phyloP scores from a whole-genome alignment of 2,888 invertebrate genomes.

The Barypeithes pellucidus region DNA sequence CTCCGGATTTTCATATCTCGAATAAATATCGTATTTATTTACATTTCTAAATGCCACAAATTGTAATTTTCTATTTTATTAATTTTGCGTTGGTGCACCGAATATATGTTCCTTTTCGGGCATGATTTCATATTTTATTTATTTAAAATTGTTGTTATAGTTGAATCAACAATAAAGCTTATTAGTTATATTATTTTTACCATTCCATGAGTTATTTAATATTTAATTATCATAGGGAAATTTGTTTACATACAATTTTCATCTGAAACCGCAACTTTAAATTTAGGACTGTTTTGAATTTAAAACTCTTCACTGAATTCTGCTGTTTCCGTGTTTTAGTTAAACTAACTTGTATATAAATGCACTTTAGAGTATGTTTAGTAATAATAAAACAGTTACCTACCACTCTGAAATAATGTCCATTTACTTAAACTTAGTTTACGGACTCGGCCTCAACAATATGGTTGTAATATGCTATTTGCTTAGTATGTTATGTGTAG shows the following conservation, averaged over 20 bases:
- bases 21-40: constrained; percentile 2
- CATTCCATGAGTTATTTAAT: too few species aligned
- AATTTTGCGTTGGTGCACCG: not conserved
- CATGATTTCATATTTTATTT: not conserved
- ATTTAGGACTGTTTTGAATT: too few species aligned
- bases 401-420: not conserved
- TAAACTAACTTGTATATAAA: not conserved
- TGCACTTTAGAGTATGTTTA: not conserved
- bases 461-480: not conserved
- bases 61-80: constrained; percentile 2
- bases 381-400: not conserved
- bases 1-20: constrained; percentile 4
- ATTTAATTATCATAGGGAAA: too few species aligned
- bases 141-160: not conserved
- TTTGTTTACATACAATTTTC: too few species aligned
- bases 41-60: not conserved
- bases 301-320: too few species aligned
- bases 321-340: too few species aligned
- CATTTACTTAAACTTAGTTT: not conserved
- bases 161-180: too few species aligned
- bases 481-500: not conserved
- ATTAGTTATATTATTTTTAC: too few species aligned
- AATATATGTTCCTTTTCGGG: not conserved
- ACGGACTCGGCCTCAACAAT: not conserved
- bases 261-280: too few species aligned